Percentiles rank a stretch among this genome's conserved stretches.
phyloP scores from a whole-genome alignment of 2,113 vertebrate genomes.

The Gasterosteus nipponicus region DNA sequence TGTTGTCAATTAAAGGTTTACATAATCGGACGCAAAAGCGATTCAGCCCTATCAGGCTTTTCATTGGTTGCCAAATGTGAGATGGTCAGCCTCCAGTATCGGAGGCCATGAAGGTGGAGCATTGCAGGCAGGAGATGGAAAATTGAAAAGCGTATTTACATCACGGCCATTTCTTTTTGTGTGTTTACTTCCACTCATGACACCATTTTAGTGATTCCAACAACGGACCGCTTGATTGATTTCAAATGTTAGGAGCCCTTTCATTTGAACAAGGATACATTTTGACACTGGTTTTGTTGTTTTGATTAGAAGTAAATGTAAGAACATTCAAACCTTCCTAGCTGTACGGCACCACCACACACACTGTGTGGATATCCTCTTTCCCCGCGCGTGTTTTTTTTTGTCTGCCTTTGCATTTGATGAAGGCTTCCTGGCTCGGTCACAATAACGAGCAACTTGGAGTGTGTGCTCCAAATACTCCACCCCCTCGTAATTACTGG shows the following conservation, averaged over 20 bases:
- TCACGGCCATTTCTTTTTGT: background rate
- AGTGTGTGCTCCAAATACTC: constrained; percentile 35
- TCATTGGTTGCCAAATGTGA: constrained; percentile 32
- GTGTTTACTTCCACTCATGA: background rate
- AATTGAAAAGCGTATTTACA: constrained; percentile 2
- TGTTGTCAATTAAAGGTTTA: constrained; percentile 25
- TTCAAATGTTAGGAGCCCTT: background rate
- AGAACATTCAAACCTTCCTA: constrained; percentile 1
- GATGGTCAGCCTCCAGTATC: constrained; percentile 8
- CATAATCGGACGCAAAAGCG: constrained; percentile 8
- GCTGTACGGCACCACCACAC: background rate
- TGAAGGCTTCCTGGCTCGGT: constrained; percentile 48
- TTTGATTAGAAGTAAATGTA: background rate
- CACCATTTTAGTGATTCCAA: background rate
- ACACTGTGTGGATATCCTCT: background rate
- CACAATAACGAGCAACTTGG: constrained; percentile 46
- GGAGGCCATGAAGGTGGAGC: background rate
- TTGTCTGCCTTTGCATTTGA: constrained; percentile 49
- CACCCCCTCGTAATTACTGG: constrained; percentile 37
- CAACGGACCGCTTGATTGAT: constrained; percentile 10
- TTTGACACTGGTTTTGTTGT: background rate
- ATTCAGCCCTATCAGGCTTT: background rate
- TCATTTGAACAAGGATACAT: background rate
- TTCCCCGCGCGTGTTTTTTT: constrained; percentile 24
- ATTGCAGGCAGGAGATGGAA: background rate